A percentile compares a stretch with the other conserved stretches of the same genome.
Evolutionary conservation across 1,140 invertebrate species (phyloP).

Genomic region (Psix sp.): DNA sequence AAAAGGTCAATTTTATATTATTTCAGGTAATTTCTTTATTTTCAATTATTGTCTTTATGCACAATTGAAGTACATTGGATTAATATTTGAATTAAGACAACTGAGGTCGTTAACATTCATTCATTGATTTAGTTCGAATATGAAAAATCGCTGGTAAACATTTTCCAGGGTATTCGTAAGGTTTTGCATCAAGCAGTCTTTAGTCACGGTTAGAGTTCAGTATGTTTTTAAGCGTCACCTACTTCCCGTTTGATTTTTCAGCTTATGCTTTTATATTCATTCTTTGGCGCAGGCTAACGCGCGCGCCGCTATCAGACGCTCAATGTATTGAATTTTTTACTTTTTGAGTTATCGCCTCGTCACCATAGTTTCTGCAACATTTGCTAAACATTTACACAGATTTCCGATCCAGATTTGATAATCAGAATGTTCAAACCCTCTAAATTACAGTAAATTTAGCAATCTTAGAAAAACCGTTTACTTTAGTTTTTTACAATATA

Average conservation of each 20-base stretch:
- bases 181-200: constrained; percentile 51
- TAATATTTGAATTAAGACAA: constrained; percentile 21
- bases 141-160: constrained; percentile 50
- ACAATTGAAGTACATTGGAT: constrained; percentile 42
- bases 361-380: constrained; percentile 34
- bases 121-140: constrained; percentile 46
- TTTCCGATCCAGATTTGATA: too few relatives aligned
- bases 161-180: constrained; percentile 55
- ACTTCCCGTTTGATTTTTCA: constrained; percentile 47
- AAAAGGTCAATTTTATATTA: too few relatives aligned
- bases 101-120: constrained; percentile 54
- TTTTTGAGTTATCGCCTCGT: constrained; percentile 44
- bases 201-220: constrained; percentile 20
- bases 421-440: too few relatives aligned
- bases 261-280: constrained; percentile 49
- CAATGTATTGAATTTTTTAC: constrained; percentile 52
- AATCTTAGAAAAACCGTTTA: too few relatives aligned
- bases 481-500: too few relatives aligned
- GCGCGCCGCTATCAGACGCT: constrained; percentile 29
- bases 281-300: constrained; percentile 15
- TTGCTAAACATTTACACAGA: constrained; percentile 37
- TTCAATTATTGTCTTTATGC: too few relatives aligned
- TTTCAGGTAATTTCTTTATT: too few relatives aligned
- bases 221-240: constrained; percentile 55
- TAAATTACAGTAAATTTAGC: too few relatives aligned